phyloP scores from a whole-genome alignment of 2,797 vertebrate genomes.

The Valencia hispanica region DNA sequence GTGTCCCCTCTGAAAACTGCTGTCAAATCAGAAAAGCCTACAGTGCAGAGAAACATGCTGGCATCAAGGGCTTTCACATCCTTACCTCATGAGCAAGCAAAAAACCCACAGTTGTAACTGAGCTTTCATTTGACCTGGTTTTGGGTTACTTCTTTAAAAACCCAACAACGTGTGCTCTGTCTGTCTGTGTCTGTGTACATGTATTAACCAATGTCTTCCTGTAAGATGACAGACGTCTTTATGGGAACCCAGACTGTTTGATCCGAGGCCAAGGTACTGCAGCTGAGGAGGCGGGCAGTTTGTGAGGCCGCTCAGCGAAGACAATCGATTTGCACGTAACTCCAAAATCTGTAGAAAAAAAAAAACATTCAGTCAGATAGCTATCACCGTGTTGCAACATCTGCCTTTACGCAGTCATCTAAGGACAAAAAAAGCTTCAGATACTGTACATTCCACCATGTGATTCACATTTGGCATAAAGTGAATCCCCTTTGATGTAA shows the following conservation, averaged over 20 bases:
- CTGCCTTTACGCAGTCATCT: not conserved
- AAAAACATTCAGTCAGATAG: not conserved
- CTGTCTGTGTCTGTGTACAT: constrained; percentile 6
- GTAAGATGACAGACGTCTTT: constrained; percentile 74
- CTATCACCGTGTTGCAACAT: not conserved
- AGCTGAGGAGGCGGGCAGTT: constrained; percentile 66
- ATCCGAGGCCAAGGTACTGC: constrained; percentile 84
- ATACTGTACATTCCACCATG: not conserved
- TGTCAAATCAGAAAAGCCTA: constrained; percentile 1
- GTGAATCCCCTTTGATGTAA: not conserved
- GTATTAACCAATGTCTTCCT: constrained; percentile 78
- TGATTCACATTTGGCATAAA: not conserved
- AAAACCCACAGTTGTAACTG: not conserved
- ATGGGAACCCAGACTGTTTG: constrained; percentile 78
- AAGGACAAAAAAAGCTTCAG: not conserved
- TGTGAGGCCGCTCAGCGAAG: constrained; percentile 75
- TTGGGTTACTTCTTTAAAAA: constrained; percentile 15
- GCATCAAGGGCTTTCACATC: not conserved
- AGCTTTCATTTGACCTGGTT: constrained; percentile 20
- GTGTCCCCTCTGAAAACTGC: not conserved
- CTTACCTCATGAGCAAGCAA: not conserved
- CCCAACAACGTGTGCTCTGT: not conserved
- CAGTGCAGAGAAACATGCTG: not conserved
- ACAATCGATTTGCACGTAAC: constrained; percentile 82
- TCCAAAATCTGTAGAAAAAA: constrained; percentile 83